Conservation (phyloP, 2,888 invertebrate species). For the Epsilonema sp. region DNA sequence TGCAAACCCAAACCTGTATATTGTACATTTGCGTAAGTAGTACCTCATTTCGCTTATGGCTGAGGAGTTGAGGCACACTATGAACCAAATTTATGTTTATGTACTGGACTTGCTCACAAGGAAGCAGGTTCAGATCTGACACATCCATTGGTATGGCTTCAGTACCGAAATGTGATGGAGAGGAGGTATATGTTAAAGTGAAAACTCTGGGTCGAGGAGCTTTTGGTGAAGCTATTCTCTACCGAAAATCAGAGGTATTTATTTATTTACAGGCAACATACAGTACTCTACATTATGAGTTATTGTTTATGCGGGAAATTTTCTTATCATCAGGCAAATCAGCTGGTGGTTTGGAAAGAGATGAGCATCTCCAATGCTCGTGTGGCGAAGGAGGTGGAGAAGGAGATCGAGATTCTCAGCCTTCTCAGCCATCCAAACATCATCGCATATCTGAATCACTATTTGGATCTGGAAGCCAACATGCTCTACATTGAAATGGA, state of each 20-base stretch:
- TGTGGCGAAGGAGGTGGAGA: neutral
- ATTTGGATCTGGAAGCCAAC: neutral
- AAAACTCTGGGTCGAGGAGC: constrained; percentile 2
- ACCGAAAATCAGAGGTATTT: constrained; percentile 2
- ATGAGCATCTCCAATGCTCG: neutral
- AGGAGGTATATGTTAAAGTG: neutral
- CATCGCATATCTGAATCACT: constrained; percentile 1
- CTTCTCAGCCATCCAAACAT: neutral
- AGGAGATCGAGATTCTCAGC: neutral
- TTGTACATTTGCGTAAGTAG: too few species aligned
- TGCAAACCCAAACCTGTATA: too few species aligned
- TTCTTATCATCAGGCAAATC: too few species aligned
- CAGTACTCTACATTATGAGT: neutral
- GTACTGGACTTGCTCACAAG: too few species aligned
- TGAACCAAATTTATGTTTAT: too few species aligned
- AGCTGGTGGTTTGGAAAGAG: constrained; percentile 2
- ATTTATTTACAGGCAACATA: neutral
- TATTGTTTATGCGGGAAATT: too few species aligned
- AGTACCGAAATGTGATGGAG: too few species aligned
- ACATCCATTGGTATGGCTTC: too few species aligned
- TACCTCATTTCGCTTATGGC: too few species aligned
- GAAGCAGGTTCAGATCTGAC: too few species aligned
- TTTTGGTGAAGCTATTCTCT: constrained; percentile 3
- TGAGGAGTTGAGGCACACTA: too few species aligned
- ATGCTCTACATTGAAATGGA: constrained; percentile 2